phyloP scores from a whole-genome alignment of 2,797 vertebrate species.

The Onychomys arenicola region DNA sequence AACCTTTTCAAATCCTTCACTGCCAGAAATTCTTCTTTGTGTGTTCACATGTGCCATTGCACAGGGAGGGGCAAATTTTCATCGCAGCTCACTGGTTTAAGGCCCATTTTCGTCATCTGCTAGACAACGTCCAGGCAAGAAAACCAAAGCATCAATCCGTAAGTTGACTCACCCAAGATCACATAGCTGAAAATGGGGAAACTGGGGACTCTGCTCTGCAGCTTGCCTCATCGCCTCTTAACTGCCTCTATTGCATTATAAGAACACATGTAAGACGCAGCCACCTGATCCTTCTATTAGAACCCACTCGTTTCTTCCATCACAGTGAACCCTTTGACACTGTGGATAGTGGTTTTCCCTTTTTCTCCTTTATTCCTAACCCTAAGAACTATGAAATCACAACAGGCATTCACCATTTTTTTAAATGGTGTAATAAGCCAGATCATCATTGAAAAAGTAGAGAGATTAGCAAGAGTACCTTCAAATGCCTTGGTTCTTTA shows the following conservation, averaged over 20 bases:
- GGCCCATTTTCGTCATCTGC: background rate
- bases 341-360: background rate
- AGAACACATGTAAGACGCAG: background rate
- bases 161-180: conserved; percentile 4
- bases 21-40: background rate
- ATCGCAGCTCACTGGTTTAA: background rate
- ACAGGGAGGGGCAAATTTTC: background rate
- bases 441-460: background rate
- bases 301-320: background rate
- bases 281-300: background rate
- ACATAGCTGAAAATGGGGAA: background rate
- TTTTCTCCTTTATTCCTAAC: background rate
- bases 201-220: background rate
- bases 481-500: background rate
- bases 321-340: background rate
- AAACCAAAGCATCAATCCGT: background rate
- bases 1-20: background rate
- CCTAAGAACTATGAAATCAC: background rate
- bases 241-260: background rate
- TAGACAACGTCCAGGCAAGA: background rate
- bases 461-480: background rate
- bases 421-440: background rate
- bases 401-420: background rate
- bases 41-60: background rate
- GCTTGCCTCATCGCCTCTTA: background rate